phyloP scores from a whole-genome alignment of 2,797 vertebrate genomes.

The Sebastes ruberrimus region DNA sequence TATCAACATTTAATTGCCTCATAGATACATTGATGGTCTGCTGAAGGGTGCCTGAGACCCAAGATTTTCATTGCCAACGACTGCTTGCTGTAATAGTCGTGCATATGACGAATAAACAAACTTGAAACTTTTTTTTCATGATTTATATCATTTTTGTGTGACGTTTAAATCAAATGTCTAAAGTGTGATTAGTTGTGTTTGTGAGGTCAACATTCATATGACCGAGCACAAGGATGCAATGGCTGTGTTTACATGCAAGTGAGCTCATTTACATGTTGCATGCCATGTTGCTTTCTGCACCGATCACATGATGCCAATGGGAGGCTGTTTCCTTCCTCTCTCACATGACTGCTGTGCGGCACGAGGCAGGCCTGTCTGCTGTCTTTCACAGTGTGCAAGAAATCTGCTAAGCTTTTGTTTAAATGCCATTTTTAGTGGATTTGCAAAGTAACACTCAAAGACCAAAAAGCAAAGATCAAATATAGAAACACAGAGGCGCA shows the following conservation, averaged over 20 bases:
- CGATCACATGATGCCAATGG: conserved; percentile 16
- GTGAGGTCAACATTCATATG: neutral
- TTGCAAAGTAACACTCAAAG: neutral
- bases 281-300: neutral
- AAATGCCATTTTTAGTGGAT: neutral
- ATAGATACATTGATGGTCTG: conserved; percentile 5
- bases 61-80: too few relatives aligned
- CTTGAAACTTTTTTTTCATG: neutral
- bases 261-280: neutral
- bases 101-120: neutral
- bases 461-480: neutral
- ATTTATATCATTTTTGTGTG: neutral
- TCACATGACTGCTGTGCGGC: conserved; percentile 32
- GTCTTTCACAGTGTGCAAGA: neutral
- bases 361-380: neutral
- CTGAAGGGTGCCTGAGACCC: too few relatives aligned
- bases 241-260: neutral
- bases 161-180: neutral
- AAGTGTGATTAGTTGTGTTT: neutral
- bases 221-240: neutral
- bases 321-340: conserved; percentile 18
- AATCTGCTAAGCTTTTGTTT: neutral
- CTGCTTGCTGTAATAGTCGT: too few relatives aligned
- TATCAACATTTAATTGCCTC: conserved; percentile 26
- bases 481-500: neutral